Conservation (phyloP, 2,797 vertebrate genomes). For the Brotula barbata region DNA sequence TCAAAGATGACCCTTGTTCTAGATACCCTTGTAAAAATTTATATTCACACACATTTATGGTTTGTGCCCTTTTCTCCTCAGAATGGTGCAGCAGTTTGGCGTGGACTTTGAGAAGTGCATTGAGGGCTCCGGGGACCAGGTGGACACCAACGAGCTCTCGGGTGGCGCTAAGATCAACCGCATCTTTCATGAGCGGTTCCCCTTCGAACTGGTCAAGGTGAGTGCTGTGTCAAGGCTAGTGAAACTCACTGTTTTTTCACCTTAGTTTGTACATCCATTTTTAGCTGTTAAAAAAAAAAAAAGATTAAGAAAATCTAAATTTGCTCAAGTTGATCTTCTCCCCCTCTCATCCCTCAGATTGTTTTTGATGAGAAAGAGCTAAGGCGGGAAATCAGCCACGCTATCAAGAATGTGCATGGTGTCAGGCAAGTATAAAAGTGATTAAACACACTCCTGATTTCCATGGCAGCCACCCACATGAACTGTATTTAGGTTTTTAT, state of each 20-base stretch:
- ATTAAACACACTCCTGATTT: neutral
- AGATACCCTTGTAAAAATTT: too few species aligned
- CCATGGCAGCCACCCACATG: neutral
- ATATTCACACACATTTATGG: too few species aligned
- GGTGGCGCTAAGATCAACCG: conserved; percentile 98
- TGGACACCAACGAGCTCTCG: conserved; percentile 93
- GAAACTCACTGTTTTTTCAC: conserved; percentile 9
- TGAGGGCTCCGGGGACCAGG: conserved; percentile 95
- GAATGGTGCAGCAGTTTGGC: conserved; percentile 97
- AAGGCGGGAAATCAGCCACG: conserved; percentile 95
- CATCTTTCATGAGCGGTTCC: conserved; percentile 96
- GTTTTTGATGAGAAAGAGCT: conserved; percentile 97
- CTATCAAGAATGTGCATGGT: conserved; percentile 97
- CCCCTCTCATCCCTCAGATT: conserved; percentile 79
- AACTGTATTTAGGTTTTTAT: conserved; percentile 1
- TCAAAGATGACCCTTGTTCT: neutral
- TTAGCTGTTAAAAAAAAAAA: too few species aligned
- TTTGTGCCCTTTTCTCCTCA: conserved; percentile 49
- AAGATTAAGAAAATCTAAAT: too few species aligned
- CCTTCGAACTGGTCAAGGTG: conserved; percentile 97
- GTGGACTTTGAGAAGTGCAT: conserved; percentile 98
- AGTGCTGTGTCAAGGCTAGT: conserved; percentile 12
- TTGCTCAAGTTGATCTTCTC: too few species aligned
- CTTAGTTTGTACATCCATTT: too few species aligned
- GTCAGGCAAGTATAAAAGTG: conserved; percentile 86